Conservation (phyloP, 2,113 vertebrate species). For the Cinclus cinclus region DNA sequence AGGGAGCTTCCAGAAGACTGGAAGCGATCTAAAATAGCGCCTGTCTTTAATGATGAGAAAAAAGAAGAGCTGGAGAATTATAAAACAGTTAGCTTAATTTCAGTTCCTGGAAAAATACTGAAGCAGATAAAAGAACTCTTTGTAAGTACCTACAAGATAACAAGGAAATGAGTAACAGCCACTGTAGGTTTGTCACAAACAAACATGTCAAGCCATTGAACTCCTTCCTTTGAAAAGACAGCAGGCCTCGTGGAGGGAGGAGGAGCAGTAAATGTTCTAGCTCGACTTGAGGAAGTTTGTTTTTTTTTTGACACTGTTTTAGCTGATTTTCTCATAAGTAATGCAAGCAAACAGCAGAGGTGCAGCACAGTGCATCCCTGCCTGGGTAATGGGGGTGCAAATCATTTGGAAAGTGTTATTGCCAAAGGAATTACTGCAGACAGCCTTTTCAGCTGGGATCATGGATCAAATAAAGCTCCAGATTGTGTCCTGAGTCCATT, state of each 20-base stretch:
- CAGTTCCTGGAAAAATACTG: slow-evolving; percentile 68
- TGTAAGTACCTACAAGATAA: slow-evolving; percentile 70
- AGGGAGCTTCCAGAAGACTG: slow-evolving; percentile 50
- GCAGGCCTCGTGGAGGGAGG: slow-evolving; percentile 40
- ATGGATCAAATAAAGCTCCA: neutral
- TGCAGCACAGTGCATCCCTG: neutral
- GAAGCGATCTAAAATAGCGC: slow-evolving; percentile 26
- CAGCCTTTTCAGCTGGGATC: neutral
- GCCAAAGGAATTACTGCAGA: neutral
- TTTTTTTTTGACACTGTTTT: slow-evolving; percentile 24
- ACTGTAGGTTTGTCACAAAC: slow-evolving; percentile 68
- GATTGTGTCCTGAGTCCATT: neutral
- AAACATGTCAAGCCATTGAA: slow-evolving; percentile 67
- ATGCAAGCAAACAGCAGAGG: neutral
- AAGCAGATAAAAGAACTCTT: slow-evolving; percentile 69
- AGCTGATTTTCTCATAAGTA: neutral
- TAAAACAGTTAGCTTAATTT: slow-evolving; percentile 70
- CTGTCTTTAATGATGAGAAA: slow-evolving; percentile 64
- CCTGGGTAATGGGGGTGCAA: neutral
- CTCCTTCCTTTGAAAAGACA: slow-evolving; percentile 61
- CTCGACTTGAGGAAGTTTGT: slow-evolving; percentile 4
- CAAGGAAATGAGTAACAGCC: slow-evolving; percentile 66
- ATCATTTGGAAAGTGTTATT: neutral
- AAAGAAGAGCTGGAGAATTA: slow-evolving; percentile 64
- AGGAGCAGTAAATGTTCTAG: slow-evolving; percentile 18